Base-by-base conservation (phyloP, 2,113 vertebrate genomes). In the Cyphomyrus plagiostoma region DNA sequence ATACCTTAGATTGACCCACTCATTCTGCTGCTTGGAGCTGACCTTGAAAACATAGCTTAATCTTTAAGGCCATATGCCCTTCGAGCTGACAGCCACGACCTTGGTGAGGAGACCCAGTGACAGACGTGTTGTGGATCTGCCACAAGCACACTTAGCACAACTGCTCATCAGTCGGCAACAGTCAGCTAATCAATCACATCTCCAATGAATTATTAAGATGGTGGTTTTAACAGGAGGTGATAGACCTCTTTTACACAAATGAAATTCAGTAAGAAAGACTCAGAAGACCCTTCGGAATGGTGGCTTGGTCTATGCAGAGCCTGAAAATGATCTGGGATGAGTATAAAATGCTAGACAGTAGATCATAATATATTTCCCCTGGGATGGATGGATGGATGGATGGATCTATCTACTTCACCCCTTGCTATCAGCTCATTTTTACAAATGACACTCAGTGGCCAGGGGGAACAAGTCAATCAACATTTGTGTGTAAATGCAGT, bases 211-310 rank as follows among this genome's bases (percentile, higher is more conserved):
- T 92, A 93, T 74, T 89, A 23, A 35, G 83, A 88, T 11, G 3
- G 83, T 88, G 53, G 49, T 46, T 23, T 80, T 58, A 39, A 90
- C 87, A 86, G 74, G 83, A 90, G 92, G 91, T 91, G 89, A 91
- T 26, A 21, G 90, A 91, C 91, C 92, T 91, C 93, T 93, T 89
- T 93, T 90, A 92, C 58, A 87, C 91, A 91, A 92, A 93, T 92
- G 89, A 93, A 92, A 91, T 88, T 46, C 89, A 35, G 90, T 82
- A 89, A 88, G 84, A 88, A 86, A 82, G 56, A 88, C 46, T 90
- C 77, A 88, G 13, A 88, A 56, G 89, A 90, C 82, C 91, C 91
- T 80, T 74, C 56, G 87, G 89, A 85, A 30, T 58, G 66, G 53
- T 30, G 87, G 21, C 19, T 58, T 19, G 56, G 88, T 89, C 91